Percentiles rank a stretch among this genome's conserved stretches.
phyloP scores from a whole-genome alignment of 2,113 vertebrate species.

The Tachycineta bicolor region DNA sequence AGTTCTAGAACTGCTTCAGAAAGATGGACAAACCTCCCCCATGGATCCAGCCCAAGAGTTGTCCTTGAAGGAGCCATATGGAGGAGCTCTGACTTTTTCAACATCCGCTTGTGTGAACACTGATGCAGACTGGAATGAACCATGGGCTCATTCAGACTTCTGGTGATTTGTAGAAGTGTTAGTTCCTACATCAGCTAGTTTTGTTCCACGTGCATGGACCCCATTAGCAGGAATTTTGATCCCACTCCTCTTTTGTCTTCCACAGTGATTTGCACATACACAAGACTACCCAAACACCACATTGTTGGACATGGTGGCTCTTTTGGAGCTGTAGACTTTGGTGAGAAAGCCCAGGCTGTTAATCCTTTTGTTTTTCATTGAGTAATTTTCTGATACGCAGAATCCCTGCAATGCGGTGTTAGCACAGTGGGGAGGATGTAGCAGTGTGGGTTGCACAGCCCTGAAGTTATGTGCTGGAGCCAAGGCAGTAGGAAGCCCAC shows the following conservation, averaged over 20 bases:
- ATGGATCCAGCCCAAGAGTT: neutral
- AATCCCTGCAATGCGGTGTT: neutral
- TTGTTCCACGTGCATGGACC: neutral
- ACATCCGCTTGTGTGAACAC: neutral
- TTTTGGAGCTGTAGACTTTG: neutral
- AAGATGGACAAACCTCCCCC: rapidly evolving
- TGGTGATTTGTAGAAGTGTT: neutral
- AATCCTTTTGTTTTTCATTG: neutral
- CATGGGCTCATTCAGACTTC: neutral
- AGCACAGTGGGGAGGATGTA: neutral
- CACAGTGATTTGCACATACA: neutral
- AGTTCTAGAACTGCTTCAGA: neutral
- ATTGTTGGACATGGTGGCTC: rapidly evolving
- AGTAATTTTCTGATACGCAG: neutral
- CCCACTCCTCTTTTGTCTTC: neutral
- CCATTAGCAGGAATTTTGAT: neutral
- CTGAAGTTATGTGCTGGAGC: neutral
- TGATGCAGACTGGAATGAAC: neutral
- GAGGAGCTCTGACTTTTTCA: neutral
- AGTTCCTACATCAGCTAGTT: neutral
- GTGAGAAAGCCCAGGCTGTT: neutral
- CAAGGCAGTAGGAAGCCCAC: neutral
- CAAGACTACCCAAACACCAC: rapidly evolving
- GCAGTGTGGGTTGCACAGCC: neutral
- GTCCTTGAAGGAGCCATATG: neutral